Evolutionary conservation across 1,140 invertebrate genomes (phyloP).

Genomic region (Bombus terrestris): DNA sequence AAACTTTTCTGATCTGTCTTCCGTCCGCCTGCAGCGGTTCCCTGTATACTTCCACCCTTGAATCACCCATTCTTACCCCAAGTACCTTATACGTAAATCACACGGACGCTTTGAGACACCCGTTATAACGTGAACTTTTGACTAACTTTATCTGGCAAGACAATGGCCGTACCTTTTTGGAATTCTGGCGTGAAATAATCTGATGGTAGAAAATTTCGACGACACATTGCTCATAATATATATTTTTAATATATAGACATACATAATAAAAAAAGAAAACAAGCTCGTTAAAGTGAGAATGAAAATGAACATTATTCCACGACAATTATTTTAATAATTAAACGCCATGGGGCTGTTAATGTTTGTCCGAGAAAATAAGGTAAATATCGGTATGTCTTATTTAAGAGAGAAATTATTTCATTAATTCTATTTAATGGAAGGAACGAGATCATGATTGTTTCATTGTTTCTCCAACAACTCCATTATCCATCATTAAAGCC

Average conservation of each 20-base stretch:
- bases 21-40: slow-evolving; percentile 36
- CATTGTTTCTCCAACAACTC: background rate
- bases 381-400: too few relatives aligned
- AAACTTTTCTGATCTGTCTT: slow-evolving; percentile 81
- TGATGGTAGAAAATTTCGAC: too few relatives aligned
- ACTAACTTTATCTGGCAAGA: background rate
- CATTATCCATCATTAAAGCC: slow-evolving; percentile 15
- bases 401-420: background rate
- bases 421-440: background rate
- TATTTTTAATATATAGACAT: background rate
- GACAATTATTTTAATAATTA: background rate
- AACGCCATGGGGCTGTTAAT: background rate
- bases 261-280: background rate
- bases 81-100: slow-evolving; percentile 64
- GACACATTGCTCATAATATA: too few relatives aligned
- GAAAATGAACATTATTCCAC: background rate
- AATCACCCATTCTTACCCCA: background rate
- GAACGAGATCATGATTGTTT: background rate
- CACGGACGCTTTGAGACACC: slow-evolving; percentile 24
- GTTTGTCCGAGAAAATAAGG: background rate
- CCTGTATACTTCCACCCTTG: slow-evolving; percentile 15
- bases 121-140: slow-evolving; percentile 20
- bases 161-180: background rate
- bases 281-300: background rate
- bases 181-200: background rate